These are phyloP conservation scores for Oncorhynchus nerka DNA, from an alignment of 2,113 vertebrate genomes.

Conservation along the genomic window DNA sequence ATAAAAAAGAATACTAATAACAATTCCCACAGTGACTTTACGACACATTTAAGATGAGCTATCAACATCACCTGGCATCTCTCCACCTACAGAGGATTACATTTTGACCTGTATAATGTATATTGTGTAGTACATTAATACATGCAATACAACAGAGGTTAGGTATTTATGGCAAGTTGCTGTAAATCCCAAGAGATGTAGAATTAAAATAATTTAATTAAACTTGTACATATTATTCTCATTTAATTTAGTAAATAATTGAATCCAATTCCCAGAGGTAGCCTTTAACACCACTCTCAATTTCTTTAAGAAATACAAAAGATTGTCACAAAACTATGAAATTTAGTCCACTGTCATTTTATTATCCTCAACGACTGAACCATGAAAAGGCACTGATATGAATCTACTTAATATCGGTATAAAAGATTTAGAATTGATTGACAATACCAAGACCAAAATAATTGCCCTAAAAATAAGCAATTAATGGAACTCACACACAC, in stretches of 20 bases:
- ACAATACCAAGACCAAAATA: constrained; percentile 48
- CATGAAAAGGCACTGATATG: constrained; percentile 47
- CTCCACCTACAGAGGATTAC: too few relatives aligned
- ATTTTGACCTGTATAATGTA: too few relatives aligned
- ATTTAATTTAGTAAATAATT: constrained; percentile 56
- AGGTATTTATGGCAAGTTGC: not conserved
- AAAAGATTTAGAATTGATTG: constrained; percentile 43
- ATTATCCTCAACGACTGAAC: constrained; percentile 33
- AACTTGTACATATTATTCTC: not conserved
- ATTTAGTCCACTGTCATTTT: constrained; percentile 39
- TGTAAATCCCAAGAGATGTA: constrained; percentile 1
- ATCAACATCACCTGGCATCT: too few relatives aligned
- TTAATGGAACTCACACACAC: constrained; percentile 21
- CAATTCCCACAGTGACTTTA: too few relatives aligned
- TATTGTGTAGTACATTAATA: not conserved
- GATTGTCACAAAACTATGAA: constrained; percentile 2
- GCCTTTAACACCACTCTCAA: not conserved
- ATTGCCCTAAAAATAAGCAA: constrained; percentile 63
- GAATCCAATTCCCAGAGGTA: constrained; percentile 44
- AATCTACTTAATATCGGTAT: constrained; percentile 37
- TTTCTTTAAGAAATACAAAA: too few relatives aligned
- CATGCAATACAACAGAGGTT: not conserved
- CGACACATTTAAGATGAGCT: too few relatives aligned
- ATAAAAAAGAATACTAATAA: too few relatives aligned
- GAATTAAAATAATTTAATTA: not conserved